Conservation (phyloP, 2,888 invertebrate species). For the Nemurella pictetii region DNA sequence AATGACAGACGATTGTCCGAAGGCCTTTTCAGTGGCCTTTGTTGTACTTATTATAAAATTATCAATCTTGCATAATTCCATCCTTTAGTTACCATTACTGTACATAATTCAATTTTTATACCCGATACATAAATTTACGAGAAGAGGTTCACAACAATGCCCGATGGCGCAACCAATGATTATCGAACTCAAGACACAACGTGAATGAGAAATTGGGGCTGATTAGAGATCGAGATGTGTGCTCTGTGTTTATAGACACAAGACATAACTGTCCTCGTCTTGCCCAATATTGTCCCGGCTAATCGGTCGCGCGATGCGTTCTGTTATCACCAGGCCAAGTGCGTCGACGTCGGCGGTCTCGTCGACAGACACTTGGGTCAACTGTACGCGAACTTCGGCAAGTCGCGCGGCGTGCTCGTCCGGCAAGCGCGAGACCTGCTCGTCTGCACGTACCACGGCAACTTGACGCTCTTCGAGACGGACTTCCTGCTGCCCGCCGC, state of each 20-base stretch:
- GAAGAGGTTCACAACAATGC: neutral
- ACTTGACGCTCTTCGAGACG: conserved; percentile 63
- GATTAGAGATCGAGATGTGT: too few species aligned
- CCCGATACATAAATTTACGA: neutral
- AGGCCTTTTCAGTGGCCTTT: neutral
- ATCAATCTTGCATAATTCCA: neutral
- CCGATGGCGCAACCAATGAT: neutral
- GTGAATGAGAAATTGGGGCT: neutral
- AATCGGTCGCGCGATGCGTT: neutral
- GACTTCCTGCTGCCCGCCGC: conserved; percentile 66
- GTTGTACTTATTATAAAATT: neutral
- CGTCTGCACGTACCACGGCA: conserved; percentile 66
- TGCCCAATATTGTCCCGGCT: neutral
- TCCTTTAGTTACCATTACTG: neutral
- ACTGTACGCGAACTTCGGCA: conserved; percentile 64
- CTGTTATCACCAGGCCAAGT: conserved; percentile 30
- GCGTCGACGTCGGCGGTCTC: conserved; percentile 48
- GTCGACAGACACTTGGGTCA: conserved; percentile 66
- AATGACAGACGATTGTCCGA: neutral
- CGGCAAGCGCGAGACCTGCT: conserved; percentile 70
- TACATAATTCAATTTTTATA: neutral
- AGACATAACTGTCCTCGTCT: neutral
- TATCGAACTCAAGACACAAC: neutral
- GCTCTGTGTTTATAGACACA: too few species aligned
- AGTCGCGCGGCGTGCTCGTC: conserved; percentile 62